Evolutionary conservation across 2,797 vertebrate genomes (phyloP).

Genomic region (Enteromius thamalakanensis): DNA sequence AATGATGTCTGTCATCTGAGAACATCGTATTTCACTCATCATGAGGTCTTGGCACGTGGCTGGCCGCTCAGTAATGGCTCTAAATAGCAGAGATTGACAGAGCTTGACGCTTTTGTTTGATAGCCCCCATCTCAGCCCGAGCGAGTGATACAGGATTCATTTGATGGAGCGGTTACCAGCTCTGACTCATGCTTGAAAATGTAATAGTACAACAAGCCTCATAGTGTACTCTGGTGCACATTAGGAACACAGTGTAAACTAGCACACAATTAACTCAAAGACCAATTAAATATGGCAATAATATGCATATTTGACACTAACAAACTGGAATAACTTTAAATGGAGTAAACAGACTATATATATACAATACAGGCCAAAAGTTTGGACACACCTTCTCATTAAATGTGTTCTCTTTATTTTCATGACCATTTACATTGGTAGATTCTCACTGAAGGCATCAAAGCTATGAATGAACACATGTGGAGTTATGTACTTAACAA

Average conservation of each 20-base stretch:
- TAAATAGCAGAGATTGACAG: slow-evolving; percentile 38
- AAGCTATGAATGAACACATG: too few species aligned
- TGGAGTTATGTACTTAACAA: too few species aligned
- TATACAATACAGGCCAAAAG: too few species aligned
- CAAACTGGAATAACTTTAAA: background rate
- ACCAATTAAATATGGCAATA: slow-evolving; percentile 28
- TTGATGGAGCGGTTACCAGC: slow-evolving; percentile 37
- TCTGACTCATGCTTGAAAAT: slow-evolving; percentile 12
- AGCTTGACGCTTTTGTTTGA: slow-evolving; percentile 45
- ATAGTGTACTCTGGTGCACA: slow-evolving; percentile 14
- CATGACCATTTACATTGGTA: too few species aligned
- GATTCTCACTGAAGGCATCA: too few species aligned
- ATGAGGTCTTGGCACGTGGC: slow-evolving; percentile 19
- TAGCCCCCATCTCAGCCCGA: slow-evolving; percentile 9
- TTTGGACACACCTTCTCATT: too few species aligned
- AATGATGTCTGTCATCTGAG: slow-evolving; percentile 39
- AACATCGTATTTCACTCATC: slow-evolving; percentile 39
- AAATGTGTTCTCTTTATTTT: too few species aligned
- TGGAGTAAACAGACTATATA: background rate
- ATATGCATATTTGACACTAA: slow-evolving; percentile 2
- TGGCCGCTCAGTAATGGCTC: slow-evolving; percentile 22
- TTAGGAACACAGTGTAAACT: background rate
- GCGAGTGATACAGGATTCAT: slow-evolving; percentile 28
- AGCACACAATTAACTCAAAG: background rate
- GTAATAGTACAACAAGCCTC: background rate